These are phyloP conservation scores for Dolichopus griseipennis DNA, from an alignment of 2,888 invertebrate species.

Conservation along the genomic window DNA sequence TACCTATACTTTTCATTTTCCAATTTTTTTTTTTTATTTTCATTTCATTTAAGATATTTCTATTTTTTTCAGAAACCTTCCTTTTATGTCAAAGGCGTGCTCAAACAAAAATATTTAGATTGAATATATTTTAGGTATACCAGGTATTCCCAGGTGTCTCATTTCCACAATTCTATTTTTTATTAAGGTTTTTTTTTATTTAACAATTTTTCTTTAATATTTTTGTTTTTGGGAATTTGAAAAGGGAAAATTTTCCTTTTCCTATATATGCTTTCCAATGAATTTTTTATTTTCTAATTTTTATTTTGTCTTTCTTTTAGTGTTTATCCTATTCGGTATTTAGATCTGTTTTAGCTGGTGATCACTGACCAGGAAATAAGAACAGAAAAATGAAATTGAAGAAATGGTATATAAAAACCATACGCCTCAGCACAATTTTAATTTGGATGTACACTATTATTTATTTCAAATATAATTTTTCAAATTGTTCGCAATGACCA, in stretches of 20 bases:
- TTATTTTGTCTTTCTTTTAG: no score
- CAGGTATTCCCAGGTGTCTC: neutral
- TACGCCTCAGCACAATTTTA: neutral
- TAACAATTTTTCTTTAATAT: no score
- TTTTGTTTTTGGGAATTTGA: no score
- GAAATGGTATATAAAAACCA: neutral
- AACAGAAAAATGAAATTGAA: neutral
- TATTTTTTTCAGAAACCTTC: neutral
- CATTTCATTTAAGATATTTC: neutral
- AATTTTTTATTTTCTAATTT: no score
- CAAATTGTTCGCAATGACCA: no score
- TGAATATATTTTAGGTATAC: neutral
- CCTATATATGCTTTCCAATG: neutral
- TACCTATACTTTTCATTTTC: neutral
- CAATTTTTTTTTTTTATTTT: neutral
- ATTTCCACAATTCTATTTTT: neutral
- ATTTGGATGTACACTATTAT: neutral
- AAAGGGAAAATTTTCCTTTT: no score
- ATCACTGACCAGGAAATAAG: neutral
- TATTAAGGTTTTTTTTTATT: no score
- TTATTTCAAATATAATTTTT: no score
- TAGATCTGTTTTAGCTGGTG: neutral
- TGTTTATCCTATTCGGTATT: no score
- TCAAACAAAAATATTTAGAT: neutral
- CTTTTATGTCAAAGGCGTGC: neutral